These are phyloP conservation scores for Enteromius fasciolatus DNA, from an alignment of 2,797 vertebrate species.

Conservation along the genomic window DNA sequence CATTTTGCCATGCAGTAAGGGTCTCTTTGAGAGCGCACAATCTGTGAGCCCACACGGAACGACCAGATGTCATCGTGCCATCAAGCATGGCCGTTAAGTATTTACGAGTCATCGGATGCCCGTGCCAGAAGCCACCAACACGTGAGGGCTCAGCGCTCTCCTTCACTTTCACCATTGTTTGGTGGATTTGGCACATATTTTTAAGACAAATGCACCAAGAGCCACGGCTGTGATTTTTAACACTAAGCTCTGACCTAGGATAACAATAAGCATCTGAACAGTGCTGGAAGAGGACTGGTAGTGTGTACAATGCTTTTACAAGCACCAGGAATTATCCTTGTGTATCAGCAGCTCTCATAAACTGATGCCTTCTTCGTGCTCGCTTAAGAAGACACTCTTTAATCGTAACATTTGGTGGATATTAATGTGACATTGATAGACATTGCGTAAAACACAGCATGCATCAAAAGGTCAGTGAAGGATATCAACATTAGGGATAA, in stretches of 20 bases:
- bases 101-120: slow-evolving; percentile 72
- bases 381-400: neutral
- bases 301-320: neutral
- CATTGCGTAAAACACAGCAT: neutral
- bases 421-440: neutral
- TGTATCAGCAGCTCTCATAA: neutral
- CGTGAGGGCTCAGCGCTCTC: slow-evolving; percentile 52
- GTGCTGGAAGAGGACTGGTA: neutral
- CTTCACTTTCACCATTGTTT: slow-evolving; percentile 40
- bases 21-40: slow-evolving; percentile 55
- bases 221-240: neutral
- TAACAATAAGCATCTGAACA: neutral
- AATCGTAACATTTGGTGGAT: neutral
- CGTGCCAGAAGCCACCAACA: slow-evolving; percentile 60
- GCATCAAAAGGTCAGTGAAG: neutral
- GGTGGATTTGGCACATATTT: slow-evolving; percentile 54
- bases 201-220: slow-evolving; percentile 17
- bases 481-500: neutral
- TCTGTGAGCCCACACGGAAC: slow-evolving; percentile 58
- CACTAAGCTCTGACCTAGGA: neutral
- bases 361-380: neutral
- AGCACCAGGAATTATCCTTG: neutral
- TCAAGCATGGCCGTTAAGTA: slow-evolving; percentile 71
- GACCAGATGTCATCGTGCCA: slow-evolving; percentile 73
- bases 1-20: slow-evolving; percentile 54